Evolutionary conservation across 2,113 vertebrate genomes (phyloP), one percentile per base, ranked within the genome.

Genomic region (Zootoca vivipara): DNA sequence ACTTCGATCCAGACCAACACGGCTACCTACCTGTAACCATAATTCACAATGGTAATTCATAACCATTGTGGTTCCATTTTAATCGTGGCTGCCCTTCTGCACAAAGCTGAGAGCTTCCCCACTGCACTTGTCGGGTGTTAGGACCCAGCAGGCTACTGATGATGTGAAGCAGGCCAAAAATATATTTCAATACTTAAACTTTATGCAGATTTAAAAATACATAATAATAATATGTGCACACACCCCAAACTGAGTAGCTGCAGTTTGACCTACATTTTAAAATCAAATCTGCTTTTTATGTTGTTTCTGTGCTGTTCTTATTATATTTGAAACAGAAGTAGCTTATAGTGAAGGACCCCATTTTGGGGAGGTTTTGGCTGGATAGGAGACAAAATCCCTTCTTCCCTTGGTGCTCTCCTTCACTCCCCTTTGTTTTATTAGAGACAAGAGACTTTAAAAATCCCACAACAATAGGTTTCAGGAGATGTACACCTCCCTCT

Each of bases 381-480:
- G 56, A 42, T 24, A 30, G 35, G 30, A 75, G 30, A 5, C 64
- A 22, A 24, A 26, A 46, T 40, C 30, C 28, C 16, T 69, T 33
- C 35, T 33, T 26, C 56, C 38, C 80, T 12, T 52, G 30, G 46
- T n/a, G 35, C 13, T 52, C 33, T 6, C 22, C 52, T 74, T n/a
- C 52, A 87, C 15, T 16, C 77, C 89, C 15, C 75, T 83, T n/a
- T 13, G 16, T 79, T 33, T 89, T 33, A 85, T 64, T 42, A 2
- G 20, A 64, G 56, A 56, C 13, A 83, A 81, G 72, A 87, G 86
- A 87, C 87, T 3, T 78, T 3, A 4, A 46, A 90, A 91, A 67
- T 62, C 85, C 62, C 7, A 0, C 77, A 89, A 83, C 38, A 73
- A 81, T 80, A 73, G 78, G 72, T 90, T 73, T 70, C 78, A 72